A percentile compares a stretch with the other conserved stretches of the same genome.
These are phyloP conservation scores for Amphipoea lucens DNA, from an alignment of 2,888 invertebrate genomes.

Conservation along the genomic window DNA sequence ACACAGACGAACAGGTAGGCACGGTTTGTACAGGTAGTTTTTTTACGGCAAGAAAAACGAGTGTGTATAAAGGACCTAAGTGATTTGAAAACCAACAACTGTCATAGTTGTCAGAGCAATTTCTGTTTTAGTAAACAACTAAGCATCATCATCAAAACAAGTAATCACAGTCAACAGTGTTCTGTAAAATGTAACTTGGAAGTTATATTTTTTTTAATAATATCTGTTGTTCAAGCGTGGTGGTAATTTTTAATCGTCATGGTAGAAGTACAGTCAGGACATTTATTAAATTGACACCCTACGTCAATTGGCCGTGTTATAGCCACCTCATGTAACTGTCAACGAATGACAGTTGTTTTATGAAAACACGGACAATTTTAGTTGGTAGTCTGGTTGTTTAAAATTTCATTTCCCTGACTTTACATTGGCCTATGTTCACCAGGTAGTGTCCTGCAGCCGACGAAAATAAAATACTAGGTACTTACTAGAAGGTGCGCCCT, in stretches of 20 bases:
- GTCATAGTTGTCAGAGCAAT: neutral
- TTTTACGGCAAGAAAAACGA: no score
- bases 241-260: neutral
- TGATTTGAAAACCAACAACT: neutral
- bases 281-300: neutral
- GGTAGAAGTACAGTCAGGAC: neutral
- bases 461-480: no score
- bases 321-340: neutral
- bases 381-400: neutral
- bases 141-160: neutral
- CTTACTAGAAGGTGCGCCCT: no score
- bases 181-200: no score
- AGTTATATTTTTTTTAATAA: no score
- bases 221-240: neutral
- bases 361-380: neutral
- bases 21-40: no score
- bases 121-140: neutral
- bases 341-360: neutral
- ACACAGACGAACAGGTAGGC: no score
- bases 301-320: neutral
- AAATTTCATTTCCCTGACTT: neutral
- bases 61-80: neutral
- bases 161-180: no score
- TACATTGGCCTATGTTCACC: no score
- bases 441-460: neutral